A percentile compares a stretch with the other conserved stretches of the same genome.
Conservation (phyloP, 2,888 invertebrate species). For the Esperia sulphurella region DNA sequence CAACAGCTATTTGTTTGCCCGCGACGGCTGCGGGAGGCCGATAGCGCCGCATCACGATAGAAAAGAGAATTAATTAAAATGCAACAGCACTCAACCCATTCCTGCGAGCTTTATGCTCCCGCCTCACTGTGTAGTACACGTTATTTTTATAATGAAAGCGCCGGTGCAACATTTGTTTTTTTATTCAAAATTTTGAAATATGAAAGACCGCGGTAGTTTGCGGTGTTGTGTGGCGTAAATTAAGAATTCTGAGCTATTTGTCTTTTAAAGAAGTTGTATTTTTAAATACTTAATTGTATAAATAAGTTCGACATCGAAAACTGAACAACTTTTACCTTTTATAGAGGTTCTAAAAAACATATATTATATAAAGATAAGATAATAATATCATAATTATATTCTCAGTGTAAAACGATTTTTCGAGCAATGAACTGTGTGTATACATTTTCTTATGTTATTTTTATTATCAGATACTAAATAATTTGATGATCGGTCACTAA, state of each 20-base stretch:
- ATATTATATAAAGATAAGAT: no score
- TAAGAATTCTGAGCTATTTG: neutral
- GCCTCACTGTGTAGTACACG: constrained; percentile 33
- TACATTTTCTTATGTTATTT: no score
- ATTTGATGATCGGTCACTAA: no score
- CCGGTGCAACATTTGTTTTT: constrained; percentile 26
- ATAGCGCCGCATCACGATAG: constrained; percentile 74
- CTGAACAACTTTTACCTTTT: no score
- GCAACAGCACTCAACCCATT: constrained; percentile 72
- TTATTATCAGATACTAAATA: no score
- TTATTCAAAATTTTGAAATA: constrained; percentile 15
- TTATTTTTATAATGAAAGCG: constrained; percentile 45
- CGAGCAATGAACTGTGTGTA: no score
- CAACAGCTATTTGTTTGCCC: constrained; percentile 68
- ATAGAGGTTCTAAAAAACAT: no score
- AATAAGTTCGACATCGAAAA: no score
- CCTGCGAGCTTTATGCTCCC: constrained; percentile 57
- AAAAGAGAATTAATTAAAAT: constrained; percentile 79
- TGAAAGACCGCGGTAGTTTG: constrained; percentile 5
- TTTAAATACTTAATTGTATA: no score
- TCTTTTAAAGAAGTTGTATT: no score
- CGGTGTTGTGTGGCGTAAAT: neutral
- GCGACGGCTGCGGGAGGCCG: constrained; percentile 65
- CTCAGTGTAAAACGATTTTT: no score
- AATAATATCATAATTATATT: no score